Base-by-base conservation (phyloP, 2,113 vertebrate genomes). In the Cyanoliseus patagonus region DNA sequence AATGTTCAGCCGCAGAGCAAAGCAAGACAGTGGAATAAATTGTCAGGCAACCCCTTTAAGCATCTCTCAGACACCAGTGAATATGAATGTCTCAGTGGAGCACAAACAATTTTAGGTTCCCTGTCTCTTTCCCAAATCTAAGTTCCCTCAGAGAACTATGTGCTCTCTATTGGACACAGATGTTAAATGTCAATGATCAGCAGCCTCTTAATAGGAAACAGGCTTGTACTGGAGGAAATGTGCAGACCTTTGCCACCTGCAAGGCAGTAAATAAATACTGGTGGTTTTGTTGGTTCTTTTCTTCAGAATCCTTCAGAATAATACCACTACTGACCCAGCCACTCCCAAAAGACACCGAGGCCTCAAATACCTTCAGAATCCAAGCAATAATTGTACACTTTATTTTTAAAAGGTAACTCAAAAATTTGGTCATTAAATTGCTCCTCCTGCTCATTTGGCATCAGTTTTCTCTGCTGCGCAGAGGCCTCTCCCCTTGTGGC, bases 131-230 rank as follows among this genome's bases (percentile, higher is more conserved):
- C 82, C 62, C 20, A 86, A 77, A 92, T n/a, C 78, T 39, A 85
- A 74, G 51, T 11, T 87, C 53, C 59, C 61, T 52, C 44, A 82
- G 70, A 95, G 84, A 88, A 77, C 44, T 79, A 17, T 47, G 66
- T n/a, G 74, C 46, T 95, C 20, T 89, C 62, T 74, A 67, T 41
- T 68, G 76, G 66, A 75, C 84, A 75, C 86, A 96, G 62, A 96
- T 66, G 83, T 83, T 88, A 96, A 92, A 91, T 68, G 85, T 85
- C 93, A 93, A 24, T 44, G 75, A 84, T 75, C 81, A 89, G 80
- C 72, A 95, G 37, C 72, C 33, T 81, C 52, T 68, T 87, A 92
- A 92, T 31, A 92, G 33, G 74, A 89, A 91, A 73, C 42, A 83
- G 73, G 30, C 27, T 79, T 55, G 62, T 39, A 59, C 70, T 85